Evolutionary conservation across 2,797 vertebrate species (phyloP).

Genomic region (Etheostoma perlongum): DNA sequence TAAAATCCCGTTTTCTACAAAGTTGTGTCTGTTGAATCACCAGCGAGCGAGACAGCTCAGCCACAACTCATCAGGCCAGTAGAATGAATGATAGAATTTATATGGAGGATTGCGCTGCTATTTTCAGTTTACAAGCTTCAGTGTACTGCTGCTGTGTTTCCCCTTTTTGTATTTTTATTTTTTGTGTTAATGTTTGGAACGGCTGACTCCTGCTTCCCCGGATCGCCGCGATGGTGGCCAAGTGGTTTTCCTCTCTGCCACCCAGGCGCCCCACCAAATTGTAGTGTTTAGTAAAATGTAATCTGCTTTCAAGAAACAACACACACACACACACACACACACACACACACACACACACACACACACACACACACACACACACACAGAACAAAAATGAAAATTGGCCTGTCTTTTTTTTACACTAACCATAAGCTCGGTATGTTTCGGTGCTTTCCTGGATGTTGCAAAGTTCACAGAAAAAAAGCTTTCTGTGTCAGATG

Average conservation of each 20-base stretch:
- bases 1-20: too few relatives aligned
- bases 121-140: conserved; percentile 40
- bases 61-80: conserved; percentile 16
- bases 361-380: too few relatives aligned
- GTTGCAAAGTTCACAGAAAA: conserved; percentile 29
- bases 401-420: conserved; percentile 39
- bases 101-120: conserved; percentile 16
- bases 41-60: conserved; percentile 25
- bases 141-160: conserved; percentile 34
- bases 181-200: conserved; percentile 26
- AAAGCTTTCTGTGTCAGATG: conserved; percentile 52
- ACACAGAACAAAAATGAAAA: conserved; percentile 29
- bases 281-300: conserved; percentile 71
- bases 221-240: conserved; percentile 61
- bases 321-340: neutral
- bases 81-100: conserved; percentile 40
- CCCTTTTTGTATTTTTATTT: neutral
- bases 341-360: too few relatives aligned
- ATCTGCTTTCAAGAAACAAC: conserved; percentile 67
- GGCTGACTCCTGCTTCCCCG: conserved; percentile 43
- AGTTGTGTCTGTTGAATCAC: neutral
- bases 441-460: conserved; percentile 22
- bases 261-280: conserved; percentile 75
- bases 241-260: conserved; percentile 78
- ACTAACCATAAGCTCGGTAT: conserved; percentile 35